These are phyloP conservation scores for Phaethornis superciliosus DNA, from an alignment of 2,113 vertebrate species.

Conservation along the genomic window DNA sequence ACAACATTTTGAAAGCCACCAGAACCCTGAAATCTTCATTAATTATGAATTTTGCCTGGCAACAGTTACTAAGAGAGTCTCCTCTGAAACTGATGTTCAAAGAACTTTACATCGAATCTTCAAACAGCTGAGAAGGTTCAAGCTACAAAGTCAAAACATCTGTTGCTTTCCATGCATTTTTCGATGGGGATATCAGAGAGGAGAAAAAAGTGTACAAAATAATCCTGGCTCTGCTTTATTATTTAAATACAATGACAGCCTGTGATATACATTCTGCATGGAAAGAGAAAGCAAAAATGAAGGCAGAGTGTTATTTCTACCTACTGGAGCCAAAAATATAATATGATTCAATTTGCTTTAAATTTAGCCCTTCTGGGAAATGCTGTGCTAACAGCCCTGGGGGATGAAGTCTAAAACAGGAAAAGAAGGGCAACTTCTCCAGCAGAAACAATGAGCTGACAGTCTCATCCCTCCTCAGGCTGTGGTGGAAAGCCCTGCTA, in stretches of 20 bases:
- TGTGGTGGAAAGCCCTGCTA: not conserved
- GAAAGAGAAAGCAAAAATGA: slow-evolving; percentile 27
- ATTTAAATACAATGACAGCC: slow-evolving; percentile 71
- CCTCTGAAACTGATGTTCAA: slow-evolving; percentile 73
- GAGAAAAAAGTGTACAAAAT: slow-evolving; percentile 68
- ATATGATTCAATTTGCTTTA: slow-evolving; percentile 41
- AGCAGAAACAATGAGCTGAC: slow-evolving; percentile 22
- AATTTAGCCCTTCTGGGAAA: slow-evolving; percentile 48
- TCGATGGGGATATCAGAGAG: slow-evolving; percentile 70
- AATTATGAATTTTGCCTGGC: slow-evolving; percentile 77
- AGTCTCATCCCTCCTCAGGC: not conserved
- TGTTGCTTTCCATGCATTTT: slow-evolving; percentile 76
- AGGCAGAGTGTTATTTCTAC: slow-evolving; percentile 22
- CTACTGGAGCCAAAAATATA: slow-evolving; percentile 48
- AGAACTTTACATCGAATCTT: slow-evolving; percentile 64
- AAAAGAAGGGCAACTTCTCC: slow-evolving; percentile 27
- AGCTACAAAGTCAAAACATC: slow-evolving; percentile 76
- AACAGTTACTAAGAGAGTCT: slow-evolving; percentile 78
- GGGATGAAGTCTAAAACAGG: slow-evolving; percentile 25
- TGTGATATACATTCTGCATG: slow-evolving; percentile 25
- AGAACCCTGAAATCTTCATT: slow-evolving; percentile 70
- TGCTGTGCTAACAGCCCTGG: slow-evolving; percentile 12
- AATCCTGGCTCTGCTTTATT: slow-evolving; percentile 69
- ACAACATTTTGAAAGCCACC: slow-evolving; percentile 43
- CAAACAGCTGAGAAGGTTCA: slow-evolving; percentile 69